Base-by-base conservation (phyloP, 2,888 invertebrate species). In the Cryptocheilus praepositus region DNA sequence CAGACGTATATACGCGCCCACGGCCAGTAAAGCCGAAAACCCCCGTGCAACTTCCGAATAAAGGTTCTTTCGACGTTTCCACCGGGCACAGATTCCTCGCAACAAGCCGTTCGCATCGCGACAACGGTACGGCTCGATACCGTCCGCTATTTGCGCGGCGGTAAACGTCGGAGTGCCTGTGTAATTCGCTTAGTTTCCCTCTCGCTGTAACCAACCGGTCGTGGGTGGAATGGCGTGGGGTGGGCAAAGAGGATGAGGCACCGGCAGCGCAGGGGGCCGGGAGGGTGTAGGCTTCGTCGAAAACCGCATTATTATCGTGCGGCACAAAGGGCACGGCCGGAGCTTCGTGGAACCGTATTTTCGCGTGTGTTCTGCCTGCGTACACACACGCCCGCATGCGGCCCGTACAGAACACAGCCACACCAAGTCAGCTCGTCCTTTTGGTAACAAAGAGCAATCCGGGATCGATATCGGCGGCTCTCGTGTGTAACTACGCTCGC, bases 401-500 rank as follows among this genome's bases (percentile, higher is more conserved):
- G 8, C 36, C 1, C 36, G 36, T 11, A 11, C 36, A 11, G 13
- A 2, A 11, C 36, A 36, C 36, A 36, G 7, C 7, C 11, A 22
- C 51, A 18, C 58, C 22, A 22, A 53, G 25, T 55, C 54, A 22
- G 25, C 25, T 45, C 49, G 49, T 49, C 49, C 69, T 64, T 53
- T 68, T 64, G 69, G 59, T 68, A 72, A 77, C 76, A 71, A 73
- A 78, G 76, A 78, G 73, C 81, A 73, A 80, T 79, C 70, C 61
- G 52, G 56, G 74, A 82, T 79, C 74, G 73, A 77, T 80, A 77
- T 66, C 56, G 69, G 70, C 71, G 62, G 53, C 61, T 61, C 56
- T 43, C 55, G 22, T 15, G 56, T 15, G 15, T 52, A 28, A n/a
- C 61, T 18, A 53, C 25, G 43, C 28, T 49, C 25, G 25, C 25